A percentile compares a stretch with the other conserved stretches of the same genome.
Conservation (phyloP, 2,888 invertebrate genomes). For the Steinernema hermaphroditum region DNA sequence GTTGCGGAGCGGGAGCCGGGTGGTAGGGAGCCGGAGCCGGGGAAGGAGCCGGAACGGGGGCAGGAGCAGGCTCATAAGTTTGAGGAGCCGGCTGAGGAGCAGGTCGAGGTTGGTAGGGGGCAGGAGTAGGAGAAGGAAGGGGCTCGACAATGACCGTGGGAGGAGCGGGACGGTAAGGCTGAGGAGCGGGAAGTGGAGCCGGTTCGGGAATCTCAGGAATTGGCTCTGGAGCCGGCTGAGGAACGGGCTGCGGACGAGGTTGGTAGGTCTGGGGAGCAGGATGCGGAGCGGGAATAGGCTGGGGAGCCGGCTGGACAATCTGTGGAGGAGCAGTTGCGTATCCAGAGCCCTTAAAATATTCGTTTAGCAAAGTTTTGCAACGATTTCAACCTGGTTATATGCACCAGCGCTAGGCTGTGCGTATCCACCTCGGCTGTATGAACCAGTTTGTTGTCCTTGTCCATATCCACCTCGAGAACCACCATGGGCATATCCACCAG, state of each 20-base stretch:
- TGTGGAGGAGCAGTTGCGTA: constrained; percentile 13
- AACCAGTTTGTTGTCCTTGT: not conserved
- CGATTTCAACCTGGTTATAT: not conserved
- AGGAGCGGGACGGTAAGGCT: constrained; percentile 4
- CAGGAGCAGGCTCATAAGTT: constrained; percentile 23
- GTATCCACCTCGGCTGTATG: constrained; percentile 1
- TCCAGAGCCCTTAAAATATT: constrained; percentile 4
- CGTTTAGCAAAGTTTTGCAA: not conserved
- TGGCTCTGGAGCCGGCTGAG: not conserved
- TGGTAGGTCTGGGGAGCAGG: not conserved
- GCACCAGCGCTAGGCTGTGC: not conserved
- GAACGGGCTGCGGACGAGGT: not conserved
- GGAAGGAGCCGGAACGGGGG: not conserved
- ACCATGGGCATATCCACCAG: not conserved
- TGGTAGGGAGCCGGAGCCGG: constrained; percentile 2
- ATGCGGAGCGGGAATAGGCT: not conserved
- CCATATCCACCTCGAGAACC: not conserved
- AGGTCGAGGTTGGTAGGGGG: constrained; percentile 5
- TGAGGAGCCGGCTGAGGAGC: constrained; percentile 21
- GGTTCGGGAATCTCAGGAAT: not conserved
- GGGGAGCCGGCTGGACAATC: not conserved
- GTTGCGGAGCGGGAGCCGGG: not conserved
- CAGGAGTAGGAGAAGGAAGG: not conserved
- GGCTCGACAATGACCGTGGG: not conserved
- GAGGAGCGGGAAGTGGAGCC: not conserved